Evolutionary conservation across 2,113 vertebrate species (phyloP).

Genomic region (Labeo rohita): DNA sequence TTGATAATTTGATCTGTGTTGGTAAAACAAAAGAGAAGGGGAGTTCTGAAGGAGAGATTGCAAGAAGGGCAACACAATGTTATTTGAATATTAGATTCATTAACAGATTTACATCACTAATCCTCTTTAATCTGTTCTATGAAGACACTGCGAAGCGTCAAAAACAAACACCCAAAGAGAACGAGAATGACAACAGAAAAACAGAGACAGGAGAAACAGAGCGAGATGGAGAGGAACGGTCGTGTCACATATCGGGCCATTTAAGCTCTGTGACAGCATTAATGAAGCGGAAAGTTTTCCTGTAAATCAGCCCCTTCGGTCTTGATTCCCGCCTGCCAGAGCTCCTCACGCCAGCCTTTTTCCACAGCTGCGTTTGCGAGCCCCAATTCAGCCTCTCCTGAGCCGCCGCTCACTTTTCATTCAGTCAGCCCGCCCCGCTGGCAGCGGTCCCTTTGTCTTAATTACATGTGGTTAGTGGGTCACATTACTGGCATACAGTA

Average conservation of each 20-base stretch:
- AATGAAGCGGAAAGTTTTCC: slow-evolving; percentile 37
- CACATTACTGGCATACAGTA: slow-evolving; percentile 37
- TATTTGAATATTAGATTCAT: slow-evolving; percentile 47
- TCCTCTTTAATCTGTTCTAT: slow-evolving; percentile 48
- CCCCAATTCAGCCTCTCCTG: slow-evolving; percentile 30
- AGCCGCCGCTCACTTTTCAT: slow-evolving; percentile 36
- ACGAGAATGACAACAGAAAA: background rate
- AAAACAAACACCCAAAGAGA: slow-evolving; percentile 48
- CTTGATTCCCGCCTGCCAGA: slow-evolving; percentile 13
- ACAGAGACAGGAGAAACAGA: background rate
- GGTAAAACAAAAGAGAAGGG: background rate
- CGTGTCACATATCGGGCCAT: slow-evolving; percentile 37
- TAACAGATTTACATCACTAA: slow-evolving; percentile 53
- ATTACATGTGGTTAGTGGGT: slow-evolving; percentile 56
- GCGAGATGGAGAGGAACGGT: slow-evolving; percentile 41
- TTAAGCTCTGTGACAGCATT: slow-evolving; percentile 42
- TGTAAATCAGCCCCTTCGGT: slow-evolving; percentile 48
- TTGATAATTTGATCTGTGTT: background rate
- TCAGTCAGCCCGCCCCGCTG: slow-evolving; percentile 28
- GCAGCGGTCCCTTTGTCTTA: slow-evolving; percentile 35
- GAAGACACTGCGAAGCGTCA: slow-evolving; percentile 3
- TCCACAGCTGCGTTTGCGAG: background rate
- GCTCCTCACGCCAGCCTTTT: slow-evolving; percentile 15
- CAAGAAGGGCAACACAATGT: slow-evolving; percentile 30
- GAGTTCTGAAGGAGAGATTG: background rate